Percentiles rank a stretch among this genome's conserved stretches.
Conservation (phyloP, 2,113 vertebrate genomes). For the Dendrocopos noguchii region DNA sequence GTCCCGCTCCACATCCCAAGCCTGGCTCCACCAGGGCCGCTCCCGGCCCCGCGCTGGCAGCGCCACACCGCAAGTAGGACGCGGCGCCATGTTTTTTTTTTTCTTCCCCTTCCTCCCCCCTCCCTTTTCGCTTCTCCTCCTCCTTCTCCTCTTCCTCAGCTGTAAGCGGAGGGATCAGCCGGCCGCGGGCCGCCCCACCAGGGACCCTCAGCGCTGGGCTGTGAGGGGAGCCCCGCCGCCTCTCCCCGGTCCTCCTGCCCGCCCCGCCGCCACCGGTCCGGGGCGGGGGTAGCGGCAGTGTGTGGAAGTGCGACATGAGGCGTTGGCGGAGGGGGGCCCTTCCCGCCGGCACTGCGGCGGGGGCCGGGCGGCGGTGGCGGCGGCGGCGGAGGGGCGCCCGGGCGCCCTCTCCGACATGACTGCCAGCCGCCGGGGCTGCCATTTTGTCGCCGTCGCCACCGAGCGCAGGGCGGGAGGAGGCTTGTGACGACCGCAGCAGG, state of each 20-base stretch:
- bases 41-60: constrained; percentile 41
- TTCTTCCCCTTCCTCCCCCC: neutral
- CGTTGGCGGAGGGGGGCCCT: neutral
- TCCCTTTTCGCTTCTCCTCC: neutral
- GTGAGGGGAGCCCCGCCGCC: neutral
- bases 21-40: constrained; percentile 17
- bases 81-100: constrained; percentile 76
- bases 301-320: neutral
- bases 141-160: neutral
- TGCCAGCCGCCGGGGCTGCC: constrained; percentile 69
- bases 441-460: constrained; percentile 72
- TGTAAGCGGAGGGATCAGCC: neutral
- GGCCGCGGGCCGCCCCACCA: neutral
- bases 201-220: neutral
- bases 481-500: neutral
- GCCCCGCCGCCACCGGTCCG: neutral
- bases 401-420: constrained; percentile 57
- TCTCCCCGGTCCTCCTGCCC: neutral
- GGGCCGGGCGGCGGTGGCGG: neutral
- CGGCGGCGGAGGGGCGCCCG: neutral
- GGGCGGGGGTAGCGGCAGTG: neutral
- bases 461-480: constrained; percentile 26
- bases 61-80: constrained; percentile 67
- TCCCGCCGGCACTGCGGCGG: neutral
- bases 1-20: too few species aligned